Conservation (phyloP, 2,888 invertebrate genomes). For the Camponotus fellah region DNA sequence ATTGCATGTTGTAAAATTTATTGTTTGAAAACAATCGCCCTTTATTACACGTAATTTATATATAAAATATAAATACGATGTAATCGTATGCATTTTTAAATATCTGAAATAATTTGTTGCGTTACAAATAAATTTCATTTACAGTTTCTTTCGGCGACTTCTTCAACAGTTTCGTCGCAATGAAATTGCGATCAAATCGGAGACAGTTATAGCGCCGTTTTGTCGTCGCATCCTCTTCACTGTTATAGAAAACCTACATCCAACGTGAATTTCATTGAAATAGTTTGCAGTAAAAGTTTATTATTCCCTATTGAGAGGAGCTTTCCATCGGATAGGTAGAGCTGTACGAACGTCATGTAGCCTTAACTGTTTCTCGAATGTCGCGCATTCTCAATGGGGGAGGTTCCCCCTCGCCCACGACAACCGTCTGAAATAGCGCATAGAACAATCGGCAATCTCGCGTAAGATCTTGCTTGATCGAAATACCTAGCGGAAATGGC, state of each 20-base stretch:
- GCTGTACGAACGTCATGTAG: constrained; percentile 55
- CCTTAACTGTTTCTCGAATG: constrained; percentile 64
- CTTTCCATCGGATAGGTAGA: constrained; percentile 40
- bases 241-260: constrained; percentile 35
- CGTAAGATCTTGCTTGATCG: constrained; percentile 65
- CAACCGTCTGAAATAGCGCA: constrained; percentile 48
- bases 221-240: constrained; percentile 13
- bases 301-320: constrained; percentile 63
- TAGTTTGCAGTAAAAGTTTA: constrained; percentile 64
- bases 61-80: neutral
- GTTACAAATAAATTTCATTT: neutral
- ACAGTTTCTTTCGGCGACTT: neutral
- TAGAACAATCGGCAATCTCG: constrained; percentile 68
- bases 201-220: constrained; percentile 20
- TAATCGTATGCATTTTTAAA: neutral
- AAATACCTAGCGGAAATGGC: constrained; percentile 62
- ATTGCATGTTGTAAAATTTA: neutral
- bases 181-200: constrained; percentile 29
- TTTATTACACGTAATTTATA: neutral
- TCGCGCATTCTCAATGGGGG: constrained; percentile 43
- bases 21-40: neutral
- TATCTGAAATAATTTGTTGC: neutral
- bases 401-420: constrained; percentile 33
- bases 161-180: neutral
- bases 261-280: constrained; percentile 52